Conservation (phyloP, 2,113 vertebrate species). For the Oenanthe oenanthe region DNA sequence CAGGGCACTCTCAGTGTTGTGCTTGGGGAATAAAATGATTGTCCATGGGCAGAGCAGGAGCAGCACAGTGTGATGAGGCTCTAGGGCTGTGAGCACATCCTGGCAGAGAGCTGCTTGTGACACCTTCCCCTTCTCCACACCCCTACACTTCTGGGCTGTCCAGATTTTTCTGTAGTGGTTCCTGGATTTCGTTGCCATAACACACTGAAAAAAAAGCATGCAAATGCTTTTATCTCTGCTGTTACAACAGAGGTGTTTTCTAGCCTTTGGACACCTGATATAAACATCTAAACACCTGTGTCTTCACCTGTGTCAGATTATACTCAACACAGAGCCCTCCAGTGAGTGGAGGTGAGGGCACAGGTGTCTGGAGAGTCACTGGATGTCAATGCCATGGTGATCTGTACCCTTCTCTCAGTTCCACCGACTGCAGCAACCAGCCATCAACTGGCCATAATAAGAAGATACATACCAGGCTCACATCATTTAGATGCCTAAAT, state of each 20-base stretch:
- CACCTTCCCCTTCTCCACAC: not conserved
- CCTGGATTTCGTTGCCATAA: not conserved
- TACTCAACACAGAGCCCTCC: not conserved
- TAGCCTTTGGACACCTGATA: not conserved
- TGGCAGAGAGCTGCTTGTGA: not conserved
- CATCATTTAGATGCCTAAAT: conserved; percentile 25
- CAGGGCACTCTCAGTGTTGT: not conserved
- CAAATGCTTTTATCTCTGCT: not conserved
- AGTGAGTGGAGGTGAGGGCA: not conserved
- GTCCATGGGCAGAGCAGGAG: not conserved
- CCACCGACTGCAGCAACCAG: not conserved
- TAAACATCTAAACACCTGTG: not conserved
- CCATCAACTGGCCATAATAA: not conserved
- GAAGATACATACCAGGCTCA: not conserved
- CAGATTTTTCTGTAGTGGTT: not conserved
- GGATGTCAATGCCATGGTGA: not conserved
- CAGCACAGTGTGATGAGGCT: fast-evolving
- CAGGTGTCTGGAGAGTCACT: fast-evolving
- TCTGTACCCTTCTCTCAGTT: not conserved
- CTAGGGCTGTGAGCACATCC: fast-evolving
- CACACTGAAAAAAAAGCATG: not conserved
- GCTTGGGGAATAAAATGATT: not conserved
- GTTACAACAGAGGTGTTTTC: not conserved
- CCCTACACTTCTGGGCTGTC: not conserved
- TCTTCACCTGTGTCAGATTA: not conserved